These are phyloP conservation scores for Tricholaema leucomelas DNA, from an alignment of 2,113 vertebrate genomes.

Conservation along the genomic window DNA sequence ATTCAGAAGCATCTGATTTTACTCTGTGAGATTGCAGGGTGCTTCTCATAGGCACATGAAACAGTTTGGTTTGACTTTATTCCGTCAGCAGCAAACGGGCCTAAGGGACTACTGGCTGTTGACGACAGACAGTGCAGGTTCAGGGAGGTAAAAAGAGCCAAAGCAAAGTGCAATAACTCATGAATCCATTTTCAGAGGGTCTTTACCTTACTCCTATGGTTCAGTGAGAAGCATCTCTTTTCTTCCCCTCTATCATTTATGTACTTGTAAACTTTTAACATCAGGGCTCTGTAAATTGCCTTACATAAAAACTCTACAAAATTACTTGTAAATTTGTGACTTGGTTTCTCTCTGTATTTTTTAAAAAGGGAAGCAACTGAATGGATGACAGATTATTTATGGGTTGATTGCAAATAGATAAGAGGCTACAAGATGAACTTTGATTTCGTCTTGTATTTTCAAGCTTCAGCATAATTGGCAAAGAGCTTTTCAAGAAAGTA, in stretches of 20 bases:
- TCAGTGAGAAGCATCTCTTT: neutral
- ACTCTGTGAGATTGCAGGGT: neutral
- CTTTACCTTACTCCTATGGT: neutral
- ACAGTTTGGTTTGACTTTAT: neutral
- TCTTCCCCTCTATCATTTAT: neutral
- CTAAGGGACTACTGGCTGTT: neutral
- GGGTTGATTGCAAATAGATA: neutral
- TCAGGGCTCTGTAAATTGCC: neutral
- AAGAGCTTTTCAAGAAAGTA: conserved; percentile 4
- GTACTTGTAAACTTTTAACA: neutral
- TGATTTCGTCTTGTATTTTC: conserved; percentile 35
- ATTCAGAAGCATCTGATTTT: neutral
- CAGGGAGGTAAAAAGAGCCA: neutral
- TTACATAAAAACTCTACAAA: neutral
- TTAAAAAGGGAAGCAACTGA: neutral
- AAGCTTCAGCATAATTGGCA: neutral
- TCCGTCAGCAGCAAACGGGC: neutral
- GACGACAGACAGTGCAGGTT: neutral
- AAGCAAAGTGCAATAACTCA: neutral
- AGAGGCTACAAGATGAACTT: conserved; percentile 11
- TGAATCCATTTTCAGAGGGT: neutral
- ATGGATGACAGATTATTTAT: neutral
- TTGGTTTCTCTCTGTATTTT: neutral
- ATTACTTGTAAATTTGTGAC: neutral
- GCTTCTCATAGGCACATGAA: neutral